Base-by-base conservation (phyloP, 2,113 vertebrate species). In the Lagopus muta region DNA sequence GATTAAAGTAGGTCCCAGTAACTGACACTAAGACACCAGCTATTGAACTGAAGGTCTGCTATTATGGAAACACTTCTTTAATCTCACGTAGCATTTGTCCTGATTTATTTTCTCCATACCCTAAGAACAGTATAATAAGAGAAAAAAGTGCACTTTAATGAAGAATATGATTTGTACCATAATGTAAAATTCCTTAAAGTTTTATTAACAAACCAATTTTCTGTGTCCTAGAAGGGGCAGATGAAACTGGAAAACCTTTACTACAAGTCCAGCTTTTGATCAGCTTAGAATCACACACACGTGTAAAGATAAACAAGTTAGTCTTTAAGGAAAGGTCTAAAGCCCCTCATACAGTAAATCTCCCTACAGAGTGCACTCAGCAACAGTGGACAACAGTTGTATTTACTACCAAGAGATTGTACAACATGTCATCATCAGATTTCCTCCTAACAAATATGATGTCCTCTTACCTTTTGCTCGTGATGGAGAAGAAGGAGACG, bases 401-500 rank as follows among this genome's bases (percentile, higher is more conserved):
- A 38, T 34, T 52, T 22, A 8, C 24, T 40, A 36, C 32, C 47
- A 12, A 5, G 0, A 4, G 17, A 36, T 2, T 10, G 13, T 11
- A 32, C 12, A 11, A 34, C 24, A 38, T 13, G 52, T 32, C n/a
- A 8, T 10, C 28, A 15, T 42, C 4, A 11, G 71, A 28, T 25
- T 60, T 28, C 58, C 30, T 38, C 25, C 55, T 38, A 6, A 15
- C n/a, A 22, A 43, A 12, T 9, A 32, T 1, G 8, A 6, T 27
- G 10, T 48, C 38, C 60, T 64, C 95, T 96, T 98, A 99, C 99
- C 99, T 99, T 99, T 99, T 93, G 97, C 97, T 98, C 98, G 98
- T 18, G 98, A 98, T 17, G 99, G 99, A 83, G 99, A 99, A 21
- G 99, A 98, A 67, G 99, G 99, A 86, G 99, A 99, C 8, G 99